Evolutionary conservation across 2,797 vertebrate genomes (phyloP).

Genomic region (Hippopotamyrus pictus): DNA sequence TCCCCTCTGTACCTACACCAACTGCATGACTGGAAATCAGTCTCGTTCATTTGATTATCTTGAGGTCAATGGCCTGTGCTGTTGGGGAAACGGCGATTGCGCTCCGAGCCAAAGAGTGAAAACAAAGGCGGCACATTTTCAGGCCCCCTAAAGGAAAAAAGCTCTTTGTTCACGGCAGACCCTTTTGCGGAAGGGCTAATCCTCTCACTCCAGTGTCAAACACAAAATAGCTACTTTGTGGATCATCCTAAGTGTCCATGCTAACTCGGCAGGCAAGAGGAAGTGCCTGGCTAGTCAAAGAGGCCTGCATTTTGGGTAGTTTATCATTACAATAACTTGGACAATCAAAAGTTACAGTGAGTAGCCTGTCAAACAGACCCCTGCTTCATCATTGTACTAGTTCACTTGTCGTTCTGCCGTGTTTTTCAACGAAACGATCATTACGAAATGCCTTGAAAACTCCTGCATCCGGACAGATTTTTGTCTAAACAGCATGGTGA

Average conservation of each 20-base stretch:
- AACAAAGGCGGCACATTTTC: background rate
- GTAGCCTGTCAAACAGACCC: background rate
- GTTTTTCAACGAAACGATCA: background rate
- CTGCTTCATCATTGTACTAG: background rate
- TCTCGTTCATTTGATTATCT: background rate
- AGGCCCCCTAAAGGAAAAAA: background rate
- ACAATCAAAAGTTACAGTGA: background rate
- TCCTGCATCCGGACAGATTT: background rate
- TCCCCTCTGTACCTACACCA: background rate
- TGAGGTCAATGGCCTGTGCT: slow-evolving; percentile 1
- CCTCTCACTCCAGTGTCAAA: background rate
- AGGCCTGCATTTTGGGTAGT: background rate
- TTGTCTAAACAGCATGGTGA: background rate
- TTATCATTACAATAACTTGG: background rate
- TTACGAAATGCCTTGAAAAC: background rate
- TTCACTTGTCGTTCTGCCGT: background rate
- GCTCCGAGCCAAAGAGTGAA: background rate
- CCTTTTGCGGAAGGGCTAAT: background rate
- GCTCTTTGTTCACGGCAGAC: background rate
- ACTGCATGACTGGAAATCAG: background rate
- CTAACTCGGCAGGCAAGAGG: background rate
- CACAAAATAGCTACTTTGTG: background rate
- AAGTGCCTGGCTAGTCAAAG: background rate
- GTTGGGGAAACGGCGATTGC: background rate
- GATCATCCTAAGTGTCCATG: background rate